Percentiles rank a stretch among this genome's conserved stretches.
Evolutionary conservation across 2,113 vertebrate genomes (phyloP).

Genomic region (Percopsis transmontana): DNA sequence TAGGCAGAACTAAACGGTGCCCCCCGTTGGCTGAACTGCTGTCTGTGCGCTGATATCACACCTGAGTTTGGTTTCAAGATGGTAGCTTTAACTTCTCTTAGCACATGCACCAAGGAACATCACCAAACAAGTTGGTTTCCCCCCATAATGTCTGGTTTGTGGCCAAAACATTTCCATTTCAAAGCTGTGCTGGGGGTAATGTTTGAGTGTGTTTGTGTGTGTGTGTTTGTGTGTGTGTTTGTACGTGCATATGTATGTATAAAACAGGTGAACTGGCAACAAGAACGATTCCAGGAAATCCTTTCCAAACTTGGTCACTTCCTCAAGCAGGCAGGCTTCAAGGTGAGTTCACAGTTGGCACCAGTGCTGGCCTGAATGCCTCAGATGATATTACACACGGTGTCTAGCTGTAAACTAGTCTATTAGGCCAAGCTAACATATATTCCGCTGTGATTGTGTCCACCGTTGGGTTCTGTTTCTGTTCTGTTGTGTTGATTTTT

Average conservation of each 20-base stretch:
- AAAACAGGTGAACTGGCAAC: constrained; percentile 92
- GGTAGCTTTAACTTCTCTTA: too few relatives aligned
- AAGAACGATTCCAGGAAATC: constrained; percentile 93
- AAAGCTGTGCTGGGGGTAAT: constrained; percentile 21
- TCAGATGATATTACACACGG: too few relatives aligned
- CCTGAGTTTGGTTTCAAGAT: too few relatives aligned
- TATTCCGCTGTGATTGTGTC: not conserved
- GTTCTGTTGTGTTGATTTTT: not conserved
- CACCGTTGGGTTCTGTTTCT: not conserved
- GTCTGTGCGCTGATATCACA: too few relatives aligned
- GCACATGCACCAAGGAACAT: not conserved
- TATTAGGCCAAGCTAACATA: not conserved
- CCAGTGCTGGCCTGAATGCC: not conserved
- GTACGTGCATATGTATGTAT: not conserved
- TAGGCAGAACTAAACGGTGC: too few relatives aligned
- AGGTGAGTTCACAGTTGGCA: constrained; percentile 76
- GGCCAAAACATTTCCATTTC: constrained; percentile 36
- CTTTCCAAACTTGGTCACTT: constrained; percentile 91
- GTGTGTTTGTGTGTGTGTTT: constrained; percentile 2
- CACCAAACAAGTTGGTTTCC: constrained; percentile 9
- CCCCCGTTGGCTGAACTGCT: too few relatives aligned
- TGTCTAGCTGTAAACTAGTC: not conserved
- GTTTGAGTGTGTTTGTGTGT: constrained; percentile 18
- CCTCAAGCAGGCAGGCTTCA: constrained; percentile 98
- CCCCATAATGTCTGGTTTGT: constrained; percentile 16